Percentiles rank a stretch among this genome's conserved stretches.
Conservation (phyloP, 2,888 invertebrate species). For the Tetropium fuscum region DNA sequence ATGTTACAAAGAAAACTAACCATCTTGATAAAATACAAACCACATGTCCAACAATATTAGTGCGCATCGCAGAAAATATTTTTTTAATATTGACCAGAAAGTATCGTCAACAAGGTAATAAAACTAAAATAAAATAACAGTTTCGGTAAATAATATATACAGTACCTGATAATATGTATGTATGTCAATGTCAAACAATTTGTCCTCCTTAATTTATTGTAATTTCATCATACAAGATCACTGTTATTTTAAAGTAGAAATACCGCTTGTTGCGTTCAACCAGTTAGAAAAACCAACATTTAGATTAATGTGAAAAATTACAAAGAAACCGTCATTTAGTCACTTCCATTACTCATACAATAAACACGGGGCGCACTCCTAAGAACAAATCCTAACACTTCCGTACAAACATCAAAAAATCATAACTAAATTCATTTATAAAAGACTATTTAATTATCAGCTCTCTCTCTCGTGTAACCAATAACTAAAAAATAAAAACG, state of each 20-base stretch:
- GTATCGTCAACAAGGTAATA: slow-evolving; percentile 26
- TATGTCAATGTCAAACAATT: slow-evolving; percentile 22
- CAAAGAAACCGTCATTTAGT: slow-evolving; percentile 11
- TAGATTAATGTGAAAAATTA: slow-evolving; percentile 27
- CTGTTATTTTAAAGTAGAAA: slow-evolving; percentile 16
- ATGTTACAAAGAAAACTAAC: slow-evolving; percentile 29
- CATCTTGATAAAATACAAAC: slow-evolving; percentile 50
- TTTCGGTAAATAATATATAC: slow-evolving; percentile 25
- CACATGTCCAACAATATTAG: slow-evolving; percentile 50
- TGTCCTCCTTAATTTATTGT: slow-evolving; percentile 3
- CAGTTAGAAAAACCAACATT: slow-evolving; percentile 19
- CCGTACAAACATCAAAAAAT: not conserved
- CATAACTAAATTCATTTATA: not conserved
- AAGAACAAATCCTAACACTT: slow-evolving; percentile 8
- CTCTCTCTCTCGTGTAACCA: slow-evolving; percentile 10
- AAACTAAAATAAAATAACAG: slow-evolving; percentile 26
- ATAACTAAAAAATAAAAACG: slow-evolving; percentile 1
- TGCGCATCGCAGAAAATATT: slow-evolving; percentile 45
- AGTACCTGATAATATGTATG: slow-evolving; percentile 19
- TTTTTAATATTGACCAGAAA: slow-evolving; percentile 42
- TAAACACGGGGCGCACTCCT: not conserved
- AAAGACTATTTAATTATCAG: slow-evolving; percentile 2
- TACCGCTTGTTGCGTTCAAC: not conserved
- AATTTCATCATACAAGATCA: slow-evolving; percentile 10
- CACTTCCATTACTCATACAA: slow-evolving; percentile 12